These are phyloP conservation scores for Elanus axillaris DNA, from an alignment of 2,113 vertebrate genomes.

Conservation along the genomic window DNA sequence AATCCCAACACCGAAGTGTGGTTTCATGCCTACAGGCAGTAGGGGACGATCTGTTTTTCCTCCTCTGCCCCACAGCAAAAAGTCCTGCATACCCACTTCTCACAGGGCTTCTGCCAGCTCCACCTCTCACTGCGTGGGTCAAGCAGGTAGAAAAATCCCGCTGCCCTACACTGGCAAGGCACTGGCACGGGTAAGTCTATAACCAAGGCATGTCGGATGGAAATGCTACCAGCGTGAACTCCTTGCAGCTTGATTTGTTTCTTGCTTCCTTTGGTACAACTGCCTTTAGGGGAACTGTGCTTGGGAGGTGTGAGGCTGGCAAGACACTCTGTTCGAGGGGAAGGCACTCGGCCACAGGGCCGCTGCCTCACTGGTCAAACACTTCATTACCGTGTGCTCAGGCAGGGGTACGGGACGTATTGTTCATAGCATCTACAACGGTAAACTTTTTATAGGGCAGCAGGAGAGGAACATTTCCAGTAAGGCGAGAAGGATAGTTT, in stretches of 20 bases:
- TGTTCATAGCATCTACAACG: background rate
- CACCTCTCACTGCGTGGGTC: background rate
- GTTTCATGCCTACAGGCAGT: background rate
- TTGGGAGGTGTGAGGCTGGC: background rate
- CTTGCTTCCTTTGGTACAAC: background rate
- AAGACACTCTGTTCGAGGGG: background rate
- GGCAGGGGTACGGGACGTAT: background rate
- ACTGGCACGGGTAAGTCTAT: fast-evolving
- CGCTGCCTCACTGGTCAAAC: background rate
- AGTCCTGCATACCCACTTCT: background rate
- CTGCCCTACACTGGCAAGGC: background rate
- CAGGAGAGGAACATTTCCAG: constrained; percentile 30
- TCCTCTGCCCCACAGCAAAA: background rate
- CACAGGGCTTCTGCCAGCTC: background rate
- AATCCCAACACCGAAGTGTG: background rate
- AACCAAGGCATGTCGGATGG: fast-evolving
- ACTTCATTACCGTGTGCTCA: background rate
- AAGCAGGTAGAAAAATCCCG: background rate
- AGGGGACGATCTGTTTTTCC: background rate
- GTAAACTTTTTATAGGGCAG: background rate
- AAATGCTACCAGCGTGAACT: fast-evolving
- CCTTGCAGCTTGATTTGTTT: background rate
- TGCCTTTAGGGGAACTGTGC: background rate
- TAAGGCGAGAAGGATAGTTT: constrained; percentile 7
- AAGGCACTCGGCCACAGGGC: background rate